Base-by-base conservation (phyloP, 2,888 invertebrate species). In the Leptopterna dolabrata region DNA sequence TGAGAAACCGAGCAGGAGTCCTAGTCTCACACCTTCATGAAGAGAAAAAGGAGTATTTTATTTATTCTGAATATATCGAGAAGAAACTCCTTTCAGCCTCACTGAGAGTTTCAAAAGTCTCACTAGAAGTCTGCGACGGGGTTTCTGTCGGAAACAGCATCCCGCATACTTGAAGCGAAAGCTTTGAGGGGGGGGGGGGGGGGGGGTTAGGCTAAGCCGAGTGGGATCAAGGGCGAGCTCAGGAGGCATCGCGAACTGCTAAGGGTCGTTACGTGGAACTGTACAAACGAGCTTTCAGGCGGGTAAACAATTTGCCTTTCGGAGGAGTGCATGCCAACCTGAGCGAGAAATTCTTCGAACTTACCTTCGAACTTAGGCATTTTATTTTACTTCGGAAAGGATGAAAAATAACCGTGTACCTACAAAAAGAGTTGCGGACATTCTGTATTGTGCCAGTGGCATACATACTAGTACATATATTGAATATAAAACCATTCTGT, bases 201-300 rank as follows among this genome's bases (percentile, higher is more conserved):
- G 43, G 78, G 9, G 78, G 78, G 78, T 78, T 78, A 76, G 36
- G 13, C 43, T 76, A 76, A 76, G 76, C 76, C 76, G 43, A 14
- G 43, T 19, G 45, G 78, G 78, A 78, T 78, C 78, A 78, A 78
- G 78, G 78, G 29, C 78, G 36, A 76, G 27, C 70, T 70, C 29
- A 47, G 47, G 13, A 47, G 63, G 63, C 11, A 3, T 19, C 63
- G 63, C 63, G 63, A 63, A 36, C 45, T 45, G 78, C 78, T 78
- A 45, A 43, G 78, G 78, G 27, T 78, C 27, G 43, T 43, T 78
- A 27, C 78, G 43, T 45, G 41, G 24, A 45, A 45, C 45, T 11
- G 45, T 4, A 14, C 78, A 63, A 63, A 63, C 27, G 78, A 43
- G 78, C 78, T 45, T 78, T 78, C 78, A 24, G 24, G 63, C 63